Conservation (phyloP, 2,888 invertebrate species). For the Andrena bicolor region DNA sequence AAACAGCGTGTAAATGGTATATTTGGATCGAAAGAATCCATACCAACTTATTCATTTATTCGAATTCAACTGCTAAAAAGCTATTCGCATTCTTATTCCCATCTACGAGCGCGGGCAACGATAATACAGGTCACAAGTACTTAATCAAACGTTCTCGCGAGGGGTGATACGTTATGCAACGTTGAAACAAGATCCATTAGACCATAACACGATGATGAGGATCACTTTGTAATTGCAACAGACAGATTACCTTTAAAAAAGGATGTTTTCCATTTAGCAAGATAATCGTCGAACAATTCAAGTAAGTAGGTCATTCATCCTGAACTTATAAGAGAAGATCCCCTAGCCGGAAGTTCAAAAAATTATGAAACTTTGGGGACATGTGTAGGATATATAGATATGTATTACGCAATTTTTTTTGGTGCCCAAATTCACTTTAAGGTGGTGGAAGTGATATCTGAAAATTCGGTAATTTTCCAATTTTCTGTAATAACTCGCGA, state of each 20-base stretch:
- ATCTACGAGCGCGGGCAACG: not conserved
- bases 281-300: no score
- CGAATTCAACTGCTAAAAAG: not conserved
- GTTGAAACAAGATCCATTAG: conserved; percentile 28
- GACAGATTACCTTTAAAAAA: not conserved
- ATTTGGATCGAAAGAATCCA: not conserved
- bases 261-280: no score
- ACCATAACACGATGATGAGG: conserved; percentile 8
- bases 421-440: no score
- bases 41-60: not conserved
- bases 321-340: no score
- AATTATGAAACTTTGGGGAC: no score
- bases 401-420: no score
- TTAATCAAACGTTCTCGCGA: conserved; percentile 42
- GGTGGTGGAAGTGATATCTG: no score
- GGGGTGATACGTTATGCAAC: conserved; percentile 44
- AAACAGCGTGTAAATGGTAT: not conserved
- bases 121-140: conserved; percentile 27
- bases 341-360: no score
- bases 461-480: no score
- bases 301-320: no score
- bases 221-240: conserved; percentile 7
- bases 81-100: not conserved
- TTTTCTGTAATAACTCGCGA: no score
- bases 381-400: no score